phyloP scores from a whole-genome alignment of 53 echinoderm and acorn worm genomes.

The Echinarachnius parma region DNA sequence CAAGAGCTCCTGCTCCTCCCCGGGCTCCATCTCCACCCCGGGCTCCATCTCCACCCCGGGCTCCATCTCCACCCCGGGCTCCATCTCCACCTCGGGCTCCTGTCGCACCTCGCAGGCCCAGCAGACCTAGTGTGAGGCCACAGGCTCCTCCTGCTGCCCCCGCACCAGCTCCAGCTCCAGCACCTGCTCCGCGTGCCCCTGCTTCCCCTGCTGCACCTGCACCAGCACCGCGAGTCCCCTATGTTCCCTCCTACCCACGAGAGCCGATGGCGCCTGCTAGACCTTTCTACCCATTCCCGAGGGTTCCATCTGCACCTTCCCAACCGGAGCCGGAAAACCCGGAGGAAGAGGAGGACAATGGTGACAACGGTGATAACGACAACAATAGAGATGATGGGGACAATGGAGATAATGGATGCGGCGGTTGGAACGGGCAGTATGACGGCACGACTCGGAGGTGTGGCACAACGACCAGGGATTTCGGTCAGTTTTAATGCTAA shows the following conservation, averaged over 20 bases:
- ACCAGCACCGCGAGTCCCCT: too few species aligned
- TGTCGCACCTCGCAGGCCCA: conserved; percentile 1
- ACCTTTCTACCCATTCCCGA: too few species aligned
- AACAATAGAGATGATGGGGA: conserved; percentile 7
- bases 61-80: conserved; percentile 16
- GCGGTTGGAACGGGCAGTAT: conserved; percentile 20
- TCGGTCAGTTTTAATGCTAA: conserved; percentile 18
- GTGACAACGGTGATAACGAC: too few species aligned
- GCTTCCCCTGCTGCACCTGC: conserved; percentile 8
- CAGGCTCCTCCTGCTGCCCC: conserved; percentile 19
- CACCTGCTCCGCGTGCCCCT: background rate
- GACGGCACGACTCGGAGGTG: conserved; percentile 30
- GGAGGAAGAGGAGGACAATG: too few species aligned
- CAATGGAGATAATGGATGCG: conserved; percentile 38
- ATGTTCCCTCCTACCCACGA: too few species aligned
- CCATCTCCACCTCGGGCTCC: conserved; percentile 18
- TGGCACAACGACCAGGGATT: conserved; percentile 17
- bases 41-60: conserved; percentile 8
- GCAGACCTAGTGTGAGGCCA: background rate
- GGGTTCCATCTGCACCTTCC: too few species aligned
- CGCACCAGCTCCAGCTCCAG: conserved; percentile 7
- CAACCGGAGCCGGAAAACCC: background rate
- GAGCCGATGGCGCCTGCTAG: too few species aligned
- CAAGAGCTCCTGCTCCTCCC: too few species aligned
- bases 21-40: background rate